These are phyloP conservation scores for Ceyx margarethae DNA, from an alignment of 2,113 vertebrate genomes.

Conservation along the genomic window DNA sequence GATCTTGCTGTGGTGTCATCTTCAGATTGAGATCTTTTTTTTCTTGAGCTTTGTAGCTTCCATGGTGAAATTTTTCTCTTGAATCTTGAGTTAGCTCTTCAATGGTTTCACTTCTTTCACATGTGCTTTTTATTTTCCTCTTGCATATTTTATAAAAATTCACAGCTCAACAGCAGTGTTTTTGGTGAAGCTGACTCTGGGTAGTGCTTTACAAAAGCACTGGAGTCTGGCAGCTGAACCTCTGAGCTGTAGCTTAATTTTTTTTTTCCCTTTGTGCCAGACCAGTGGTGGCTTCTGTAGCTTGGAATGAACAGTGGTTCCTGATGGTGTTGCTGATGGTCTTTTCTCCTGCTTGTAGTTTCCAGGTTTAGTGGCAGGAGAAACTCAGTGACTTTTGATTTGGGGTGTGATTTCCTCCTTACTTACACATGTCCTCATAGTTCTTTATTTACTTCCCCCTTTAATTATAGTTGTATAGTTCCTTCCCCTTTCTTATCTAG, in stretches of 20 bases:
- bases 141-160: neutral
- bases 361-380: neutral
- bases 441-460: neutral
- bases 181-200: neutral
- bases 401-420: neutral
- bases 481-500: neutral
- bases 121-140: neutral
- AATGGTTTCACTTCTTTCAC: neutral
- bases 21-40: neutral
- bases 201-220: neutral
- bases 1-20: neutral
- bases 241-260: neutral
- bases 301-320: neutral
- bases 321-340: neutral
- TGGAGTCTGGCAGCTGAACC: neutral
- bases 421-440: neutral
- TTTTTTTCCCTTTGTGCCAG: neutral
- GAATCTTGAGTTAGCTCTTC: neutral
- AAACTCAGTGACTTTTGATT: neutral
- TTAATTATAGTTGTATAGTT: neutral
- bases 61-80: neutral
- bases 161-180: neutral
- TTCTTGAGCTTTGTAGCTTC: neutral
- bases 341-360: neutral
- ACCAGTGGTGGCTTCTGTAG: neutral